Conservation (phyloP, 2,797 vertebrate species). For the Mus caroli region DNA sequence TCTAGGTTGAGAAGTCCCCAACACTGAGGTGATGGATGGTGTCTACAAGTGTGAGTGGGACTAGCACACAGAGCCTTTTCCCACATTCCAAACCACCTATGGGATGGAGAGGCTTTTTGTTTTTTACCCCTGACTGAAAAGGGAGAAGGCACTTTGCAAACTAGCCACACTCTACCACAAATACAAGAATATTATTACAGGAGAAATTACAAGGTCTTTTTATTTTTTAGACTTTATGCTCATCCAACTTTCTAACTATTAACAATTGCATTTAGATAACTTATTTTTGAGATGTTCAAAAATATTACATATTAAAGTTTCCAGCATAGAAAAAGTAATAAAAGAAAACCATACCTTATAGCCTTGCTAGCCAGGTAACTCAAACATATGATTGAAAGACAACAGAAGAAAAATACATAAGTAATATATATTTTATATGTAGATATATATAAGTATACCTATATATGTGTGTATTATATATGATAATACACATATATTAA, state of each 20-base stretch:
- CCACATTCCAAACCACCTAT: too few relatives aligned
- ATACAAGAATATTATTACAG: background rate
- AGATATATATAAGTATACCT: background rate
- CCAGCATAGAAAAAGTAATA: slow-evolving; percentile 31
- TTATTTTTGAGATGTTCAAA: slow-evolving; percentile 48
- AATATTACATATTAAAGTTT: slow-evolving; percentile 10
- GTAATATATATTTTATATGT: background rate
- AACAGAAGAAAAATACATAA: slow-evolving; percentile 27
- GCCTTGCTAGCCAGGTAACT: background rate
- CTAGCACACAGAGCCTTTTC: background rate
- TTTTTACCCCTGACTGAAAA: background rate
- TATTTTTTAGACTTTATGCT: background rate
- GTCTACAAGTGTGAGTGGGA: background rate
- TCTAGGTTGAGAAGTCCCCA: background rate
- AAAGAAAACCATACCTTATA: background rate
- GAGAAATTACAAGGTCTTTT: slow-evolving; percentile 16
- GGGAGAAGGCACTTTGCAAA: background rate
- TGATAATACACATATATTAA: background rate
- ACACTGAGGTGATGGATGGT: background rate
- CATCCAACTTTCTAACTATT: slow-evolving; percentile 56
- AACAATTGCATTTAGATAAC: slow-evolving; percentile 40
- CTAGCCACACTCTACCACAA: background rate
- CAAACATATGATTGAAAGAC: slow-evolving; percentile 40
- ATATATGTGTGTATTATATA: background rate
- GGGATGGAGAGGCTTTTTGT: background rate